Percentiles rank a stretch among this genome's conserved stretches.
phyloP scores from a whole-genome alignment of 2,113 vertebrate species.

The Riparia riparia region DNA sequence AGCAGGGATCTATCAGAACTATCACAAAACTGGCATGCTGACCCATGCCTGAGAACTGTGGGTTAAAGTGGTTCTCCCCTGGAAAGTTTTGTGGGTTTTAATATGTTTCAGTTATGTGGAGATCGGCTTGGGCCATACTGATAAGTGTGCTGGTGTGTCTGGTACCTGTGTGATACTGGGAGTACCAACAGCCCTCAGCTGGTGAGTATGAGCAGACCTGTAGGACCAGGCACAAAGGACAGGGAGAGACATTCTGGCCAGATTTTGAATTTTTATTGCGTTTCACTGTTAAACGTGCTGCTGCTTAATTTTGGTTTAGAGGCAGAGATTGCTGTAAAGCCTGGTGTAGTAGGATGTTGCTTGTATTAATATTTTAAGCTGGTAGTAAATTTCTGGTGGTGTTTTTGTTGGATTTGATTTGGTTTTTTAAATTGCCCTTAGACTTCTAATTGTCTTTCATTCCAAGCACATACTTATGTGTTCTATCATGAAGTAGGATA shows the following conservation, averaged over 20 bases:
- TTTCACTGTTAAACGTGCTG: background rate
- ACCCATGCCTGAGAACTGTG: background rate
- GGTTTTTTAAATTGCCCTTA: background rate
- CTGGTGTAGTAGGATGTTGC: background rate
- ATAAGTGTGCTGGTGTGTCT: background rate
- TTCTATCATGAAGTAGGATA: background rate
- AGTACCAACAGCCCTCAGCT: background rate
- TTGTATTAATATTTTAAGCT: slow-evolving; percentile 42
- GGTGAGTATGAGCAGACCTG: background rate
- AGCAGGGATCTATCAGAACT: background rate
- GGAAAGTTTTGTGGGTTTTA: background rate
- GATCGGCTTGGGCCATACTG: background rate
- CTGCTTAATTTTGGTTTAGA: slow-evolving; percentile 3
- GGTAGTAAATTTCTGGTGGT: background rate
- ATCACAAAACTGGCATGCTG: background rate
- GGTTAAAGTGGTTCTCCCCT: background rate
- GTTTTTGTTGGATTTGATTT: background rate
- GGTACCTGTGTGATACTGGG: background rate
- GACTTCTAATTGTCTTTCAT: slow-evolving; percentile 38
- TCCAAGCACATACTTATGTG: background rate
- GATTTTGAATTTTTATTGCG: background rate
- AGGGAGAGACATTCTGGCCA: background rate
- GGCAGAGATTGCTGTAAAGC: background rate
- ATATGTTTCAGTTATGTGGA: background rate
- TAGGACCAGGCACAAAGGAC: background rate